phyloP scores from a whole-genome alignment of 2,888 invertebrate species.

The Tipula helvola region DNA sequence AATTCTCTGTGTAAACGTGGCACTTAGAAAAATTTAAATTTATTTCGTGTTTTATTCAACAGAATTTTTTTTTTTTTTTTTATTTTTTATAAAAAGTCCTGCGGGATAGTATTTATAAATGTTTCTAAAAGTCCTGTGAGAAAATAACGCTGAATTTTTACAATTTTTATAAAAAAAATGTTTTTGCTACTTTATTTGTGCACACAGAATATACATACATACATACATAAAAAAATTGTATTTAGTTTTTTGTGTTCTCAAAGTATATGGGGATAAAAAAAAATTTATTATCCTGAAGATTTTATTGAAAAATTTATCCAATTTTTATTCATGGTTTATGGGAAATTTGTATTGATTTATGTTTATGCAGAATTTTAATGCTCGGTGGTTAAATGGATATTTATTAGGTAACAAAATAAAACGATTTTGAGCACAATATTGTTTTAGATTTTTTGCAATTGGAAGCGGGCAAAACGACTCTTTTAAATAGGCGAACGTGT shows the following conservation, averaged over 20 bases:
- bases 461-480: no score
- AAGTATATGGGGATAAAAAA: background rate
- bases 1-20: background rate
- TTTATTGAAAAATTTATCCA: background rate
- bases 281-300: background rate
- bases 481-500: no score
- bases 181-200: background rate
- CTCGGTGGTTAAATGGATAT: background rate
- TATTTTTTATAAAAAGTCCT: background rate
- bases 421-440: background rate
- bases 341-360: background rate
- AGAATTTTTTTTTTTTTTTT: background rate
- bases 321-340: background rate
- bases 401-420: background rate
- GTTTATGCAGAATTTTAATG: background rate
- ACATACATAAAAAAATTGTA: background rate
- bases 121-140: background rate
- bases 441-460: background rate
- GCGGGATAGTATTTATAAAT: background rate
- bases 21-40: background rate
- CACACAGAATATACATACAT: background rate
- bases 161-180: background rate
- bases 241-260: background rate
- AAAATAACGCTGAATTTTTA: background rate
- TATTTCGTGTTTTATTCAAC: background rate